These are phyloP conservation scores for Trachurus trachurus DNA, from an alignment of 2,797 vertebrate genomes.

Conservation along the genomic window DNA sequence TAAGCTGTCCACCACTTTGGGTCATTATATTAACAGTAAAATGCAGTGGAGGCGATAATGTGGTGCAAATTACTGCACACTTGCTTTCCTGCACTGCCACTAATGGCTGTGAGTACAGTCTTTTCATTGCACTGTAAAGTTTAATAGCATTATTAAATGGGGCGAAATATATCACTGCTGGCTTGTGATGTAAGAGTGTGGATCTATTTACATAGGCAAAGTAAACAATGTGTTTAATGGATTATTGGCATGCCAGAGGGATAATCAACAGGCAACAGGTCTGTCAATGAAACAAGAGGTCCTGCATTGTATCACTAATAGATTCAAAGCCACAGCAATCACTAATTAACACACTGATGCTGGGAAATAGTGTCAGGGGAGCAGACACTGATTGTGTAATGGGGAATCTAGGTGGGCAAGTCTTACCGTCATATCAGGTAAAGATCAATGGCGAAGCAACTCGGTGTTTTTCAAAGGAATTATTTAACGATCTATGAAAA, in stretches of 20 bases:
- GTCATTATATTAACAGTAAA: slow-evolving; percentile 67
- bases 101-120: slow-evolving; percentile 69
- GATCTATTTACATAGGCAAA: slow-evolving; percentile 62
- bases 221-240: slow-evolving; percentile 69
- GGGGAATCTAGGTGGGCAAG: slow-evolving; percentile 9
- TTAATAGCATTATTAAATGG: slow-evolving; percentile 82
- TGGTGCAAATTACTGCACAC: slow-evolving; percentile 68
- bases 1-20: slow-evolving; percentile 49
- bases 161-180: slow-evolving; percentile 61
- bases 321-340: slow-evolving; percentile 48
- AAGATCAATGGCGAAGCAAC: slow-evolving; percentile 26
- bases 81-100: slow-evolving; percentile 64
- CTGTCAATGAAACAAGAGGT: slow-evolving; percentile 65
- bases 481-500: slow-evolving; percentile 13
- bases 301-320: slow-evolving; percentile 46
- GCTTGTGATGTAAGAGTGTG: slow-evolving; percentile 52
- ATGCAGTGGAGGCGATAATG: slow-evolving; percentile 68
- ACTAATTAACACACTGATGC: slow-evolving; percentile 49
- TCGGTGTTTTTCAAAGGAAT: slow-evolving; percentile 10
- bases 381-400: slow-evolving; percentile 30
- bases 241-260: slow-evolving; percentile 55
- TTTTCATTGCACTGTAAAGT: slow-evolving; percentile 80
- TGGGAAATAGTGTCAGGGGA: slow-evolving; percentile 34
- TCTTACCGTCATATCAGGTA: slow-evolving; percentile 14
- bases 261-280: slow-evolving; percentile 66